A percentile compares a stretch with the other conserved stretches of the same genome.
Evolutionary conservation across 2,797 vertebrate genomes (phyloP).

Genomic region (Phalloptychus januarius): DNA sequence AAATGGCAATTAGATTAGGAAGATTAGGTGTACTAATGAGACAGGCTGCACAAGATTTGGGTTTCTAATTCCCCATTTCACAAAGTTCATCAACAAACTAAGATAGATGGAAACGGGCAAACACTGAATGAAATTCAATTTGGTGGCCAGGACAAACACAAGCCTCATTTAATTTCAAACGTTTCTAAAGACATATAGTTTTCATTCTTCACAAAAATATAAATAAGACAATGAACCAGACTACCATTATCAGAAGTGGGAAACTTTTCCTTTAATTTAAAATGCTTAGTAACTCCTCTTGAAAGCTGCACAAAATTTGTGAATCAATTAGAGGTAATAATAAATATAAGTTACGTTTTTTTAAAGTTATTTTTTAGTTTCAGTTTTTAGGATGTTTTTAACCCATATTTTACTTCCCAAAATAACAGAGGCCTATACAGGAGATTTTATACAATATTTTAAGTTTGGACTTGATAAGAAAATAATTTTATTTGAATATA

Average conservation of each 20-base stretch:
- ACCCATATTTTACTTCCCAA: neutral
- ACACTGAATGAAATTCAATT: neutral
- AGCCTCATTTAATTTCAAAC: neutral
- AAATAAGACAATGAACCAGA: neutral
- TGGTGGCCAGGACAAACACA: neutral
- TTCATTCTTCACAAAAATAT: too few species aligned
- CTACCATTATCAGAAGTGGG: neutral
- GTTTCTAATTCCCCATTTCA: neutral
- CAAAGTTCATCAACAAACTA: neutral
- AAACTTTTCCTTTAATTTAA: neutral
- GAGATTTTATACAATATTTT: neutral
- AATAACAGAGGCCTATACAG: neutral
- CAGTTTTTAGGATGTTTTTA: neutral
- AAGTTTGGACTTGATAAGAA: neutral
- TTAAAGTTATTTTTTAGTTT: neutral
- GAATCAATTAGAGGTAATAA: neutral
- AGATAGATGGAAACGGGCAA: neutral
- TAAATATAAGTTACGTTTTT: neutral
- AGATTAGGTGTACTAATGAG: neutral
- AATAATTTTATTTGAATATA: neutral
- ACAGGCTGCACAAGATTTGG: neutral
- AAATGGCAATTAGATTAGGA: neutral
- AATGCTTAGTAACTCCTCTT: neutral
- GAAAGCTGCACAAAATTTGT: neutral
- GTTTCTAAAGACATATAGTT: too few species aligned